Evolutionary conservation across 1,140 invertebrate genomes (phyloP), one percentile per base, ranked within the genome.

Genomic region (Ganaspis sp.): DNA sequence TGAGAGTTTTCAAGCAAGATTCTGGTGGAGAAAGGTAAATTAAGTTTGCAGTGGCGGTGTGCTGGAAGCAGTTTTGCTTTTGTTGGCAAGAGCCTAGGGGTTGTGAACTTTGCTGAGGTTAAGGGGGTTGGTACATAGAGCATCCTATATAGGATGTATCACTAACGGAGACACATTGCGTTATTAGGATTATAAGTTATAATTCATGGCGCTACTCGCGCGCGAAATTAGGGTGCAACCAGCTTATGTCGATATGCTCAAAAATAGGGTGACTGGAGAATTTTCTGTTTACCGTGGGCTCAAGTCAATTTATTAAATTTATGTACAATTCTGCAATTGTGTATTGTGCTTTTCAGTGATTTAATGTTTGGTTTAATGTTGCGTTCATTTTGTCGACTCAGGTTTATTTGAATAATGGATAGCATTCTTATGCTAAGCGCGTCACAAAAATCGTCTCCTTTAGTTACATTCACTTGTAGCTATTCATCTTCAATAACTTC

Each of bases 161-260:
- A 21, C 58, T 64, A 64, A 64, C 58, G 58, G 58, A 64, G 58
- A 64, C 58, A 64, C 58, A 64, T 64, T 64, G 58, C 58, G 15
- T 64, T 64, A 64, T 64, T 64, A 64, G 58, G 58, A 64, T 64
- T 64, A 64, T 64, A 64, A 64, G 58, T 64, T 64, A 64, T 64
- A 64, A 64, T 64, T 64, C 58, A 64, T 64, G 58, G 58, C 58
- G 58, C 58, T 64, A 64, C 11, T 64, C 58, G 58, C 58, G 58
- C 58, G 58, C 58, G 58, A 64, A 64, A 64, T 64, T 64, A 64
- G 58, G 58, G 58, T 64, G 58, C 15, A 64, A 64, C 58, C 58
- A 29, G 26, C 15, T 29, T 64, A 64, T 64, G 11, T 15, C 58
- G 23, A 29, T n/a, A 29, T 8, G 12, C 54, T 64, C 12, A 64